Base-by-base conservation (phyloP, 2,797 vertebrate species). In the Mallotus villosus region DNA sequence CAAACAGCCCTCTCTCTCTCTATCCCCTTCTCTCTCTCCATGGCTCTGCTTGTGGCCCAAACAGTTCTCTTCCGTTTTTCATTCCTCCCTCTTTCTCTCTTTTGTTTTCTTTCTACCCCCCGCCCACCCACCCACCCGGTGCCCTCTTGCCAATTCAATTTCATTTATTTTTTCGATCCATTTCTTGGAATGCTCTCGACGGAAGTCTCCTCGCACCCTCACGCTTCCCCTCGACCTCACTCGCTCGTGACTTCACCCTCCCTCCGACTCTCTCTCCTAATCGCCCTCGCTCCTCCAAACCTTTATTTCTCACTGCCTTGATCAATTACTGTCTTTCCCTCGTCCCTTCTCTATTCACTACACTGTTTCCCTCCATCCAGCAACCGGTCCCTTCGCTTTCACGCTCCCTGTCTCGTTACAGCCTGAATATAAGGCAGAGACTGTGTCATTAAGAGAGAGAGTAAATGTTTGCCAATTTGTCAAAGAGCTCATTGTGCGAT, bases 21-120 rank as follows among this genome's bases (percentile, higher is more conserved):
- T n/a, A n/a, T 16, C 37, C 67, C 53, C 5, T 2, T 24, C 7
- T 19, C 6, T n/a, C 6, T 58, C 34, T 41, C 73, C 12, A 51
- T 74, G 74, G 61, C 76, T 0, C 67, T 79, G 76, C 84, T 85
- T 88, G 81, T 78, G 64, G 12, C 17, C 51, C 51, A 4, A 53
- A n/a, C 51, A 17, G 51, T 29, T n/a, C 51, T 53, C 51, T 53
- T 53, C 51, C 51, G 51, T 84, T 85, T 75, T 83, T 82, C n/a
- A 72, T 67, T 77, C 29, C 27, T 73, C 37, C n/a, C 57, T 61
- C 24, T 65, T 7, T 62, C 25, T 14, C 62, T n/a, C 27, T 57
- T 76, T 63, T 49, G 25, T 22, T 17, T n/a, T 25, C 21, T 7
- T 14, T 14, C 21, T 11, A 22, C 63, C 46, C 21, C 41, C 17